Evolutionary conservation across 2,797 vertebrate species (phyloP).

Genomic region (Microhierax caerulescens): DNA sequence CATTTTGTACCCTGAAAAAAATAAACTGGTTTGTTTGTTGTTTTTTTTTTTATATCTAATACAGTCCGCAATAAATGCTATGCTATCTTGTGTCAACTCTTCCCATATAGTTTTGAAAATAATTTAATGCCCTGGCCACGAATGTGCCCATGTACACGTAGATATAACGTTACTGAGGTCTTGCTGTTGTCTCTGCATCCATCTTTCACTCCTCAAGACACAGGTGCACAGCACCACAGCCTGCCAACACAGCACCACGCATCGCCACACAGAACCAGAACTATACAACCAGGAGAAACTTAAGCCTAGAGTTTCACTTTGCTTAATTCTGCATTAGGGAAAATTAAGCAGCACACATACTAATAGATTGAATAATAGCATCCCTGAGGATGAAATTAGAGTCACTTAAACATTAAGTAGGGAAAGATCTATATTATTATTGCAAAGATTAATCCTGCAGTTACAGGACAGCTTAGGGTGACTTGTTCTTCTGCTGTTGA

Average conservation of each 20-base stretch:
- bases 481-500: not conserved
- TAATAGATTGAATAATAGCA: not conserved
- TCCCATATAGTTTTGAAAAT: not conserved
- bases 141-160: fast-evolving
- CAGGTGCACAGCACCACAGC: fast-evolving
- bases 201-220: fast-evolving
- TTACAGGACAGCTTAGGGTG: not conserved
- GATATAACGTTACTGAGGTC: not conserved
- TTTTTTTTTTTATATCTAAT: not conserved
- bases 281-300: not conserved
- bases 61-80: not conserved
- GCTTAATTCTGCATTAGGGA: not conserved
- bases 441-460: not conserved
- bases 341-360: not conserved
- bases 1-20: not conserved
- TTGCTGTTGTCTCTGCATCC: not conserved
- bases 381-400: not conserved
- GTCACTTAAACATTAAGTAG: not conserved
- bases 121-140: not conserved
- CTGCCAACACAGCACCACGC: fast-evolving
- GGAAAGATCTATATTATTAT: not conserved
- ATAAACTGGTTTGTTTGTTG: too few species aligned
- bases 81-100: not conserved
- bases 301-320: not conserved
- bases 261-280: fast-evolving